These are phyloP conservation scores for Mystacornis crossleyi DNA, from an alignment of 2,113 vertebrate species.

Conservation along the genomic window DNA sequence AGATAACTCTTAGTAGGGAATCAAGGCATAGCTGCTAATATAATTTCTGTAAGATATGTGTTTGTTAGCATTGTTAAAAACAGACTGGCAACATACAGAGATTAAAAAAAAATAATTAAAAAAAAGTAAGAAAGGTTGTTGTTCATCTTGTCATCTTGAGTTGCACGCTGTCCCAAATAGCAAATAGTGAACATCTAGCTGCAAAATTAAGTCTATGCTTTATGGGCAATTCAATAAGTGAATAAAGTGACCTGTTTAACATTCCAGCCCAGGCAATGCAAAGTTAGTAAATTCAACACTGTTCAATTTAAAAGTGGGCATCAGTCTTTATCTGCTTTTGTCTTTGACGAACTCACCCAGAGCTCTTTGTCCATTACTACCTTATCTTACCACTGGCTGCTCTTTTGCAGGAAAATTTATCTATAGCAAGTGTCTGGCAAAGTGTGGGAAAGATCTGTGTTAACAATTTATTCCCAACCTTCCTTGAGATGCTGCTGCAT, in stretches of 20 bases:
- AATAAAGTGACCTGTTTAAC: not conserved
- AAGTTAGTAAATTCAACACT: not conserved
- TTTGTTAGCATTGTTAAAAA: not conserved
- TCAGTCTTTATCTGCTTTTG: not conserved
- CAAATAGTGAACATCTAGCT: not conserved
- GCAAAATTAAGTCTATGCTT: not conserved
- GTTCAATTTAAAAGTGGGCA: not conserved
- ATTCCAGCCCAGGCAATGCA: not conserved
- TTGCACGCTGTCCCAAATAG: not conserved
- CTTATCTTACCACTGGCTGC: not conserved
- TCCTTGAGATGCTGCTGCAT: not conserved
- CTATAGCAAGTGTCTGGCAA: not conserved
- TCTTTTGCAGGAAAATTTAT: not conserved
- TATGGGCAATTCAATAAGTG: not conserved
- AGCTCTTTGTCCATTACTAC: not conserved
- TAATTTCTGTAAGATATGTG: not conserved
- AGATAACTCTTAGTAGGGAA: not conserved
- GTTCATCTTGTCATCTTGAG: not conserved
- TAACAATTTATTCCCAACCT: not conserved
- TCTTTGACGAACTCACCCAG: not conserved
- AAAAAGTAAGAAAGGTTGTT: not conserved
- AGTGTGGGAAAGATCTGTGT: not conserved
- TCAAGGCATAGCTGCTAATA: not conserved
- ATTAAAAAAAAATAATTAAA: fast-evolving
- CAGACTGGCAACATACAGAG: fast-evolving